A percentile compares a stretch with the other conserved stretches of the same genome.
Evolutionary conservation across 2,888 invertebrate genomes (phyloP).

Genomic region (Cantharis rufa): DNA sequence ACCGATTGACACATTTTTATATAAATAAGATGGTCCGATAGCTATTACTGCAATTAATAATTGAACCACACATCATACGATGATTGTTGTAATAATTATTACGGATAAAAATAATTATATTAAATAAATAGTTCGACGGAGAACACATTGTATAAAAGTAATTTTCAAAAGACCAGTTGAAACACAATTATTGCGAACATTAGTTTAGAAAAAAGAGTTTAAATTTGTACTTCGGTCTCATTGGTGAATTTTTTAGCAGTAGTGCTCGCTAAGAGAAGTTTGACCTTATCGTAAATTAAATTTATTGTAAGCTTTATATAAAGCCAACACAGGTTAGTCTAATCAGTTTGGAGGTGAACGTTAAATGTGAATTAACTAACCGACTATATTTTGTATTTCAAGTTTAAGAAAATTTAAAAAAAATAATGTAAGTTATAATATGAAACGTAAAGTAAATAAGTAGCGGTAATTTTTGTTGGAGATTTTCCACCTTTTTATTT

Average conservation of each 20-base stretch:
- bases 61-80: neutral
- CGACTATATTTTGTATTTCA: neutral
- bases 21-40: neutral
- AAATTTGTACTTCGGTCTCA: neutral
- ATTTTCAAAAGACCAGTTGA: neutral
- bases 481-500: neutral
- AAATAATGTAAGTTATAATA: neutral
- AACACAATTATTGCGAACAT: neutral
- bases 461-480: conserved; percentile 41
- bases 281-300: conserved; percentile 1
- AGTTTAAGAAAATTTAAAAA: neutral
- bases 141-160: no score
- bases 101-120: neutral
- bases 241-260: neutral
- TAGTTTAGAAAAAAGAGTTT: neutral
- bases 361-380: neutral
- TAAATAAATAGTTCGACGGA: neutral
- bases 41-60: neutral
- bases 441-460: neutral
- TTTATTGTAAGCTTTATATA: neutral
- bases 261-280: neutral
- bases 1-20: neutral
- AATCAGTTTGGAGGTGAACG: conserved; percentile 1
- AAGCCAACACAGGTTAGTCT: neutral
- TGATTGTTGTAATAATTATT: neutral